Evolutionary conservation across 1,140 invertebrate species (phyloP).

Genomic region (Drosophila aff.): DNA sequence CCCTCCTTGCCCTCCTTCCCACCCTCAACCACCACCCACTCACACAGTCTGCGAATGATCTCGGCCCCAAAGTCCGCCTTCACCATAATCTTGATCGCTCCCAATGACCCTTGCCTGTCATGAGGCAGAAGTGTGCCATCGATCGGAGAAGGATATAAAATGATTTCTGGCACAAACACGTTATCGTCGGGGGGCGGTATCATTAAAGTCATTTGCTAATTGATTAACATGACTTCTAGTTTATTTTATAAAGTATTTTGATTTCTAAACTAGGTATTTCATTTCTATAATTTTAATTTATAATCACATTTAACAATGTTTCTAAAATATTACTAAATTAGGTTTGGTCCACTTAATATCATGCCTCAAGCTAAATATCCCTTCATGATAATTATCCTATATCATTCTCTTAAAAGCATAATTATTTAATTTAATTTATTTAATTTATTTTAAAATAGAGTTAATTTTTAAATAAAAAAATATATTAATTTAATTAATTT

Average conservation of each 20-base stretch:
- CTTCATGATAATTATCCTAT: neutral
- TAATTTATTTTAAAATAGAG: neutral
- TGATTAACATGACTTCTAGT: neutral
- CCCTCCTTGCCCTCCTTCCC: neutral
- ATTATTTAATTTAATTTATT: neutral
- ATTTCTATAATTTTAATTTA: neutral
- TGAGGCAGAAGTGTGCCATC: constrained; percentile 27
- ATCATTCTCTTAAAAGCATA: neutral
- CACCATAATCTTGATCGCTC: constrained; percentile 10
- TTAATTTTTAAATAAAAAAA: neutral
- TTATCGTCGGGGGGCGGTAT: constrained; percentile 1
- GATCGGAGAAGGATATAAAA: constrained; percentile 33
- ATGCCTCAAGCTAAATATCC: rapidly evolving
- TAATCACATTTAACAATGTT: neutral
- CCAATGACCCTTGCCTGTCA: constrained; percentile 12
- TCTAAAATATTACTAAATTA: neutral
- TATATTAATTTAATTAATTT: too few species aligned
- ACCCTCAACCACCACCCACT: constrained; percentile 7
- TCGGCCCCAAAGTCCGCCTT: constrained; percentile 32
- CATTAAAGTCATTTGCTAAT: neutral
- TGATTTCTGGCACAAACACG: neutral
- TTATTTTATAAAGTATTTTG: neutral
- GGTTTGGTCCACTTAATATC: rapidly evolving
- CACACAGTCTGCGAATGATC: constrained; percentile 41
- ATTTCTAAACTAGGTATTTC: neutral